Evolutionary conservation across 2,797 vertebrate genomes (phyloP).

Genomic region (Arnoldichthys spilopterus): DNA sequence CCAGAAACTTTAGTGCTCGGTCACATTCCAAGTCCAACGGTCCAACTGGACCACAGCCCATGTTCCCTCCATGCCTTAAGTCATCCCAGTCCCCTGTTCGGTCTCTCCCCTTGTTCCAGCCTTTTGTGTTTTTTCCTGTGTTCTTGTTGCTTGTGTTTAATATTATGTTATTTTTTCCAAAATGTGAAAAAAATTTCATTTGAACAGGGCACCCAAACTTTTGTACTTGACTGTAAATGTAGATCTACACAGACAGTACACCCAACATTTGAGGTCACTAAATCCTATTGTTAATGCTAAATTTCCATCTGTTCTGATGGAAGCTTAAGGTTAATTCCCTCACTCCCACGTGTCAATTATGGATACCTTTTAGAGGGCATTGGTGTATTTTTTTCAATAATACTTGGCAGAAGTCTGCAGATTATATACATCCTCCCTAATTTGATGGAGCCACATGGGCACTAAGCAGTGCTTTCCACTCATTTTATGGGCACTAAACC

Average conservation of each 20-base stretch:
- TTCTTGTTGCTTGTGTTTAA: too few relatives aligned
- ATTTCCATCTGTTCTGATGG: not conserved
- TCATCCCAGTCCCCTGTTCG: too few relatives aligned
- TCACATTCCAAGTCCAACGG: too few relatives aligned
- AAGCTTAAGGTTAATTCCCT: not conserved
- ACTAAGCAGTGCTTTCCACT: not conserved
- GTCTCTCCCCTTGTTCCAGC: too few relatives aligned
- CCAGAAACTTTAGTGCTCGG: too few relatives aligned
- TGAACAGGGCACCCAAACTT: too few relatives aligned
- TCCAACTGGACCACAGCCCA: too few relatives aligned
- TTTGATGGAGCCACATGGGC: not conserved
- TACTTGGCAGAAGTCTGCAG: not conserved
- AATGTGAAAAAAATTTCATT: too few relatives aligned
- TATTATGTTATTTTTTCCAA: too few relatives aligned
- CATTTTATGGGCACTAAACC: conserved; percentile 5
- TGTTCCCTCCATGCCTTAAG: too few relatives aligned
- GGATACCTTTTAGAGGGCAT: not conserved
- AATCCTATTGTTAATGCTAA: not conserved
- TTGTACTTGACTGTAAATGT: not conserved
- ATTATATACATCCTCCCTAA: not conserved
- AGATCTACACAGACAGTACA: too few relatives aligned
- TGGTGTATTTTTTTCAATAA: not conserved
- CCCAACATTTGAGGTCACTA: not conserved
- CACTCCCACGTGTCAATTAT: not conserved
- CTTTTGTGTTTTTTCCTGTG: too few relatives aligned